Base-by-base conservation (phyloP, 2,888 invertebrate species). In the Lasioglossum malachurum region DNA sequence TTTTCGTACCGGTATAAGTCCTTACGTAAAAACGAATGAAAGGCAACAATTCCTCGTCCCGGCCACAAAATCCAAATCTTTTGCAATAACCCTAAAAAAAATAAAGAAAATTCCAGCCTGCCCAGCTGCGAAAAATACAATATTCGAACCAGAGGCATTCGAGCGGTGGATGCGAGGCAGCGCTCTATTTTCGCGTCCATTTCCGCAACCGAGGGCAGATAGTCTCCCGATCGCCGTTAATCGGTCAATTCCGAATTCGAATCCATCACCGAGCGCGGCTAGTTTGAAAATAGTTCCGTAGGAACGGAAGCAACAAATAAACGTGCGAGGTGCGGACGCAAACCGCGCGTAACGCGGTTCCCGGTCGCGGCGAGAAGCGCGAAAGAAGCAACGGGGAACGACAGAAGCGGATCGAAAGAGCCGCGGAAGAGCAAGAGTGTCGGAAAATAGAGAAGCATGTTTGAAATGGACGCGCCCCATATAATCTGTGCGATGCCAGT, bases 301-400 rank as follows among this genome's bases (percentile, higher is more conserved):
- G 88, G 93, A 94, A 92, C 95, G 95, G 95, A 95, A 95, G 95
- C 94, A 93, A 95, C 94, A 95, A 95, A 95, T 95, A 95, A 95
- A 94, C 94, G 91, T 87, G 88, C 88, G 92, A 95, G 94, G 94
- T 94, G 95, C 93, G 94, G 95, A 94, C 91, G 93, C 93, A 94
- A 95, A 95, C 95, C 92, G 93, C 91, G 95, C 95, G 95, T 95
- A 92, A 89, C 87, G 82, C 67, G 83, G 82, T 80, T 75, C 67
- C 71, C 67, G 38, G 90, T 82, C 83, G 83, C 73, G 78, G 78
- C n/a, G 31, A 57, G 57, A 67, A 60, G 78, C 74, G 64, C 57
- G 78, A 80, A 83, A 64, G 83, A 89, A 86, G 83, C 75, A 73
- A 73, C 67, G 86, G 53, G 76, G 57, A 57, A 46, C 67, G 79